These are phyloP conservation scores for Spisula solida DNA, from an alignment of 2,888 invertebrate genomes.

Conservation along the genomic window DNA sequence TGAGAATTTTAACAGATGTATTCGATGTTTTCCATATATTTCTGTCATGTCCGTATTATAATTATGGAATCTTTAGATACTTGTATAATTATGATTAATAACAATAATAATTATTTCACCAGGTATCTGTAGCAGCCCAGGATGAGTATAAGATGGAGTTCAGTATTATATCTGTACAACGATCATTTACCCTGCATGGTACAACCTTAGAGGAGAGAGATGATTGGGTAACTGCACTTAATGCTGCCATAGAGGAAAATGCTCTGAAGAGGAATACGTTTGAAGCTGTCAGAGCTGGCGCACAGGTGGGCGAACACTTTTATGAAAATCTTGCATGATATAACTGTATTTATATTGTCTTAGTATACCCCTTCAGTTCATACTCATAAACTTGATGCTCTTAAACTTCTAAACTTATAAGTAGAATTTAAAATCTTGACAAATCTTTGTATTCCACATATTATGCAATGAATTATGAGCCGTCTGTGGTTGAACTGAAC, in stretches of 20 bases:
- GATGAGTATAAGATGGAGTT: slow-evolving; percentile 89
- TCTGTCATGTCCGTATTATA: no score
- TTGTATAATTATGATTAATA: no score
- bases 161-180: slow-evolving; percentile 89
- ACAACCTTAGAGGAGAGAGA: slow-evolving; percentile 88
- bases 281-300: slow-evolving; percentile 76
- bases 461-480: background rate
- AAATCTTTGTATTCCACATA: background rate
- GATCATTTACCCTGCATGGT: slow-evolving; percentile 89
- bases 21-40: no score
- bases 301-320: slow-evolving; percentile 68
- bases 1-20: no score
- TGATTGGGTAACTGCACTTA: slow-evolving; percentile 89
- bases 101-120: slow-evolving; percentile 37
- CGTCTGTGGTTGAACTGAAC: no score
- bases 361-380: slow-evolving; percentile 3
- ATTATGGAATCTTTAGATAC: no score
- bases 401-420: background rate
- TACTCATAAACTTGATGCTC: background rate
- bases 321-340: no score
- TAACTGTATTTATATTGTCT: background rate
- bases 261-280: slow-evolving; percentile 88
- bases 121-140: slow-evolving; percentile 81
- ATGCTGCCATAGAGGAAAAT: slow-evolving; percentile 88
- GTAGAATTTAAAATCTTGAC: background rate